Conservation (phyloP, 92 coral and sea anemone species). For the Actinostola sp. region DNA sequence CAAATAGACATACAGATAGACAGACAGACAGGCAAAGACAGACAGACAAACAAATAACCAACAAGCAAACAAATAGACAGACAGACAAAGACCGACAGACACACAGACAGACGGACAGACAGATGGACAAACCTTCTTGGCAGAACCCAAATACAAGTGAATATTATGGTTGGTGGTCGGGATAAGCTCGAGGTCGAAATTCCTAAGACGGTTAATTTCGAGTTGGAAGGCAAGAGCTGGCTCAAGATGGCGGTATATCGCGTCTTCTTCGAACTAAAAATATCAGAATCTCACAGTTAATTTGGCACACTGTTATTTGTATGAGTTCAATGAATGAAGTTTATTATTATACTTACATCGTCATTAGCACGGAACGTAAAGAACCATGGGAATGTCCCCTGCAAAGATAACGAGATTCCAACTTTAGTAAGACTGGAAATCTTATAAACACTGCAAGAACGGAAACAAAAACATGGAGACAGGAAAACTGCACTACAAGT, state of each 20-base stretch:
- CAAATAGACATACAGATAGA: too few relatives aligned
- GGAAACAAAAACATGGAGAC: too few relatives aligned
- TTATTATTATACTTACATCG: slow-evolving; percentile 65
- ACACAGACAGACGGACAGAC: too few relatives aligned
- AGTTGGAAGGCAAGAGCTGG: slow-evolving; percentile 97
- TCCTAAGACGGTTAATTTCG: slow-evolving; percentile 88
- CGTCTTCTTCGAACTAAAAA: slow-evolving; percentile 84
- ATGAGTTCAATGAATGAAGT: neutral
- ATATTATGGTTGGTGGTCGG: slow-evolving; percentile 93
- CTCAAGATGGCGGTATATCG: slow-evolving; percentile 95
- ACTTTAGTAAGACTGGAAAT: too few relatives aligned
- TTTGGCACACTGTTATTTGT: too few relatives aligned
- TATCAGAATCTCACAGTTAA: neutral
- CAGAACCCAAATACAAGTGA: slow-evolving; percentile 91
- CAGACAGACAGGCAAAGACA: too few relatives aligned
- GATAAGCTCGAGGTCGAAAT: slow-evolving; percentile 86
- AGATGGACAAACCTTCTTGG: slow-evolving; percentile 78
- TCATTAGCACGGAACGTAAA: slow-evolving; percentile 87
- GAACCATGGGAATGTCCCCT: slow-evolving; percentile 98
- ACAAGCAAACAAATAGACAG: too few relatives aligned
- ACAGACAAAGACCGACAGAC: too few relatives aligned
- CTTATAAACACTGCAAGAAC: too few relatives aligned
- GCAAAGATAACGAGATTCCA: neutral
- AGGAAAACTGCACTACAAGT: too few relatives aligned
- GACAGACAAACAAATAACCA: too few relatives aligned